Evolutionary conservation across 2,113 vertebrate species (phyloP).

Genomic region (Gopherus flavomarginatus): DNA sequence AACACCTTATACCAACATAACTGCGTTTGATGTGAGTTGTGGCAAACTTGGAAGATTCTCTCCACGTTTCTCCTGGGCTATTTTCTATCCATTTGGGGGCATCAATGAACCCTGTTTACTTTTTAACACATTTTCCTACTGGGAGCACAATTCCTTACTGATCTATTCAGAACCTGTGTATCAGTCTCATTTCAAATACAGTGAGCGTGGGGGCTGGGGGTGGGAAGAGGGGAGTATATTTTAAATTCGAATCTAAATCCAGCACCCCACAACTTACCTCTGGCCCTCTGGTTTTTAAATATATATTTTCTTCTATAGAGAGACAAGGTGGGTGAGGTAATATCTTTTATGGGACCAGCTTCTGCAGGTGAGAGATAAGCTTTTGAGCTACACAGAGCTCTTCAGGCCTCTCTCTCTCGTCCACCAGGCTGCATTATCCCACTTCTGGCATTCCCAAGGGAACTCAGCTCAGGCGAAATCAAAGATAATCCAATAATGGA

Average conservation of each 20-base stretch:
- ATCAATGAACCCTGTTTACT: neutral
- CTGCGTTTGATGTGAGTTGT: neutral
- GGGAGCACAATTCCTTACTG: neutral
- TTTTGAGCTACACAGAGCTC: neutral
- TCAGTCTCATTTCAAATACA: neutral
- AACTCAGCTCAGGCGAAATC: neutral
- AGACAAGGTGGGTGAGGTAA: neutral
- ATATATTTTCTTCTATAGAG: neutral
- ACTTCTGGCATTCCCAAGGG: neutral
- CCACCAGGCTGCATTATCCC: neutral
- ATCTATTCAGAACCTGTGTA: neutral
- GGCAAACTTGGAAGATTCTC: neutral
- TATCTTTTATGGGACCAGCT: neutral
- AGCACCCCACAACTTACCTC: neutral
- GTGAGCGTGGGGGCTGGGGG: too few relatives aligned
- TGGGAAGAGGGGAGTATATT: neutral
- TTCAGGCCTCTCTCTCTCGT: neutral
- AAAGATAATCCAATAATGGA: slow-evolving; percentile 14
- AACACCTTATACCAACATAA: neutral
- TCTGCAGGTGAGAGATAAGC: neutral
- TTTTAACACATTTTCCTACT: neutral
- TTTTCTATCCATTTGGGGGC: neutral
- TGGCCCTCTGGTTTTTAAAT: neutral
- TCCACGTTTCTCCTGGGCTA: neutral
- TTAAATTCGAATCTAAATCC: neutral